These are phyloP conservation scores for Drosophila nasuta DNA, from an alignment of 1,140 invertebrate genomes.

Conservation along the genomic window DNA sequence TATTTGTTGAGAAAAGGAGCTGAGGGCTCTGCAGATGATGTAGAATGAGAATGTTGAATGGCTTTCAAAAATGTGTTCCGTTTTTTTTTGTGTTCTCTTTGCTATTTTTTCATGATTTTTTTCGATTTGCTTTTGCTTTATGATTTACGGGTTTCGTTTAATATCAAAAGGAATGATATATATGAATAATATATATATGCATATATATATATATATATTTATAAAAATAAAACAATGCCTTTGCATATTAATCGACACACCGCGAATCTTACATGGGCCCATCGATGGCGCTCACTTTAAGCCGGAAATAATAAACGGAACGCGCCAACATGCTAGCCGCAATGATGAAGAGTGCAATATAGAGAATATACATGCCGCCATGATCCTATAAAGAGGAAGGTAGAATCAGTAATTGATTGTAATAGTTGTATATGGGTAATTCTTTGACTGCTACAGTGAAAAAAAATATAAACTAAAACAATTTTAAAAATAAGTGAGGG, in stretches of 20 bases:
- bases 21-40: conserved; percentile 26
- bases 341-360: conserved; percentile 92
- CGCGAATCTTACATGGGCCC: conserved; percentile 89
- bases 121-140: conserved; percentile 44
- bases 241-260: conserved; percentile 54
- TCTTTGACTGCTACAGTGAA: too few species aligned
- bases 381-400: conserved; percentile 84
- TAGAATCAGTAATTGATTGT: too few species aligned
- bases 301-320: conserved; percentile 94
- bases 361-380: conserved; percentile 93
- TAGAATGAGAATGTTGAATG: conserved; percentile 17
- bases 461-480: too few species aligned
- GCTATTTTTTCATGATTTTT: conserved; percentile 41
- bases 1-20: conserved; percentile 19
- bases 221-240: conserved; percentile 82
- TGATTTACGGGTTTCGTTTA: conserved; percentile 62
- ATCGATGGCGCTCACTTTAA: conserved; percentile 95
- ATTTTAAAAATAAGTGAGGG: too few species aligned
- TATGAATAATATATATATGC: conserved; percentile 72
- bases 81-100: conserved; percentile 48
- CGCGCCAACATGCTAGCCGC: conserved; percentile 90
- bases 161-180: conserved; percentile 85
- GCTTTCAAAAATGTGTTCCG: conserved; percentile 19
- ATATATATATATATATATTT: conserved; percentile 54
- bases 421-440: too few species aligned